Base-by-base conservation (phyloP, 2,797 vertebrate genomes). In the Karalla daura region DNA sequence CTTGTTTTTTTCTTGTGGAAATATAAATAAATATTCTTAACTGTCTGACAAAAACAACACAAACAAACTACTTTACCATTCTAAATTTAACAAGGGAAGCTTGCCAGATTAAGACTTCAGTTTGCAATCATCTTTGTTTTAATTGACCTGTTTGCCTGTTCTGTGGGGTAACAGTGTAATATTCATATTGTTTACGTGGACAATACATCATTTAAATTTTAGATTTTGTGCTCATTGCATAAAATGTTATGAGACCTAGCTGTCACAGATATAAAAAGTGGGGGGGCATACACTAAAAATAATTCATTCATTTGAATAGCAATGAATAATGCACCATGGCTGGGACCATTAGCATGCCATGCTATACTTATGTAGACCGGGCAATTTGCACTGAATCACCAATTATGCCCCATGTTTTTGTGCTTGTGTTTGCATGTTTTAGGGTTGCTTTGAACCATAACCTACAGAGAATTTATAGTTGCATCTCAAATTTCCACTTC, bases 301-400 rank as follows among this genome's bases (percentile, higher is more conserved):
- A 84, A 66, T 55, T 28, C 4, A 43, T 44, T 76, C 32, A 76
- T 81, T 86, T 82, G 56, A 82, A 77, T 64, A 68, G 52, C 1
- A 27, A 71, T 85, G 63, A 80, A 74, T 64, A 81, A 80, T 75
- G 69, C 55, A 70, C 67, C 59, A 27, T 13, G 63, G 66, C 18
- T 58, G 68, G 71, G 21, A 55, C 24, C 54, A 54, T 70, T 41
- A 62, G 51, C 50, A 74, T 68, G 59, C 40, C 56, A 40, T 37
- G 64, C 72, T 60, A 49, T 69, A 59, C 53, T 51, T 67, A 64
- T 36, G 35, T 73, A 66, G 81, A 82, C 58, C 30, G 56, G 61
- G 32, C 66, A 64, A 76, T 86, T 86, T 86, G 60, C 68, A 59
- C 59, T 64, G 66, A 81, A 71, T 72, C 72, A 43, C 47, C 63